Evolutionary conservation across 2,113 vertebrate genomes (phyloP), one percentile per base, ranked within the genome.

Genomic region (Hyla sarda): DNA sequence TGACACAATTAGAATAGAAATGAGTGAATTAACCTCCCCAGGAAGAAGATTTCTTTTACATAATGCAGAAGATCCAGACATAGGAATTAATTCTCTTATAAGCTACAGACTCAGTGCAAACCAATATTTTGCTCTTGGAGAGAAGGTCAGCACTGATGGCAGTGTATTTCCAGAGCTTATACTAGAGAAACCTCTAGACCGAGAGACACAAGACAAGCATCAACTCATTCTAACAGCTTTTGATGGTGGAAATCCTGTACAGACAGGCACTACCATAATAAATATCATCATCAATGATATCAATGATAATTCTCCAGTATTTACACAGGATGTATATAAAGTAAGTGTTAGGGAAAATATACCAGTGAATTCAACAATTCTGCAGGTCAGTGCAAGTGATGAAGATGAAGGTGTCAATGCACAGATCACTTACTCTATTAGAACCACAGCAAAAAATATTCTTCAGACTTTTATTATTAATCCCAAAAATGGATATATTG

Each of bases 101-200:
- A 69, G 65, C 65, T 69, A 69, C 32, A 69, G 17, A 34, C 65
- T 69, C 65, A 69, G 65, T 69, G 10, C 30, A 37, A 69, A 69
- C 32, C 65, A 19, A 17, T 69, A 69, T 69, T 69, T 69, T 69
- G 17, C 32, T 34, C 65, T 69, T 34, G 32, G 32, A 69, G 65
- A 69, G 65, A 69, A 69, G 65, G 30, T 69, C 65, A 69, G 65
- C 65, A 21, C 65, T 69, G 65, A 69, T 69, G 65, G 65, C 65
- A 69, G 65, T 69, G 65, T 69, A 69, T 69, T 69, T 69, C 65
- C 65, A 69, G 65, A 69, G 65, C 65, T 69, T 2, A 69, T 37
- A 34, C 65, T 69, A 69, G 65, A 69, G 65, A 69, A 69, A 37
- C 65, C 65, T 69, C 65, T 69, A 69, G 65, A 69, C 32, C 65